phyloP scores from a whole-genome alignment of 2,113 vertebrate species.

The Athene noctua region DNA sequence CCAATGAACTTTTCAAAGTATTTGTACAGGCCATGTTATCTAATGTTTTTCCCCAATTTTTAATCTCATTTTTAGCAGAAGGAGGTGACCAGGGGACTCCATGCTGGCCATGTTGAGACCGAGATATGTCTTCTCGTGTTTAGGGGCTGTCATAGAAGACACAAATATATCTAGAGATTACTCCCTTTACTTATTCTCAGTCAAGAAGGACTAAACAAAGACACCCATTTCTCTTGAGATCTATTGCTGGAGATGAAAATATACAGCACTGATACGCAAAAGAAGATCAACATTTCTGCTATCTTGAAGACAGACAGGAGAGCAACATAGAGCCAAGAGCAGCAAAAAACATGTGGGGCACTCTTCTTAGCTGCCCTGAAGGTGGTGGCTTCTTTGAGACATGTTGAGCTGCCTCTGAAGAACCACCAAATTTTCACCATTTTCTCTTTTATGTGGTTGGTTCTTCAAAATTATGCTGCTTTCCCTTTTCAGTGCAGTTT shows the following conservation, averaged over 20 bases:
- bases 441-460: neutral
- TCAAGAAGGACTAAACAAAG: neutral
- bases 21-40: neutral
- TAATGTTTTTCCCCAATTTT: neutral
- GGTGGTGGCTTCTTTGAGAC: neutral
- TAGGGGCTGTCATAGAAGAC: neutral
- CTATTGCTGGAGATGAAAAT: neutral
- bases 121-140: neutral
- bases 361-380: neutral
- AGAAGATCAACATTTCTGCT: neutral
- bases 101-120: fast-evolving
- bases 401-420: neutral
- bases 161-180: neutral
- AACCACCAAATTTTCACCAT: neutral
- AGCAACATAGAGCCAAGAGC: neutral
- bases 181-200: neutral
- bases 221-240: neutral
- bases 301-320: neutral
- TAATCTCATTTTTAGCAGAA: neutral
- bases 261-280: neutral
- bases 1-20: neutral
- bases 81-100: neutral
- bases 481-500: neutral
- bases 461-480: neutral
- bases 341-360: neutral